Evolutionary conservation across 2,797 vertebrate genomes (phyloP), one percentile per base, ranked within the genome.

Genomic region (Dipus sagitta): DNA sequence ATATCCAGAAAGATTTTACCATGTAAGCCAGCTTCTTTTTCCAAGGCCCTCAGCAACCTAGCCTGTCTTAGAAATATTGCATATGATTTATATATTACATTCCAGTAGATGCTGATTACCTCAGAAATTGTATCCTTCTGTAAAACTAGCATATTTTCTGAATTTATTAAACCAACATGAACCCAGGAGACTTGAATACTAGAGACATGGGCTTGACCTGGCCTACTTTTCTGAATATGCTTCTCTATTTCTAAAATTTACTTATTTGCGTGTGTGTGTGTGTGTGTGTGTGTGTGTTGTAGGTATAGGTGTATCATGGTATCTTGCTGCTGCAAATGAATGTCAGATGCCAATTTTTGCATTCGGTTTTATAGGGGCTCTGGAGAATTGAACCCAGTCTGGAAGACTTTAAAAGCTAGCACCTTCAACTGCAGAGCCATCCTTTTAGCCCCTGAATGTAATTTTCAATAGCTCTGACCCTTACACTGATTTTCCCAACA

Each of bases 61-160:
- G 32, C 3, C 13, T 90, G 79, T 58, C 11, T 77, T 87, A 17
- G 74, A 93, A 94, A 30, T 34, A 12, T 0, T 95, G 3, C 24
- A 20, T 38, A 21, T 84, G 81, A 86, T 65, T 83, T 86, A 86
- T 32, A 93, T 28, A 42, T 28, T 38, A 93, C 11, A 70, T 60
- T 64, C 71, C 18, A 23, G 34, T 30, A 78, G 47, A 88, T 74
- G 76, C 52, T 71, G 34, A 96, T 62, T 86, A 52, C 32, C 67
- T 94, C 52, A 86, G 84, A 88, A 93, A 77, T 58, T 58, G n/a
- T 80, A 54, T 7, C n/a, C 68, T 24, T 83, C 18, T 88, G 15
- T 68, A 74, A 13, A 42, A 77, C 9, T 3, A 78, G 52, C 23
- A 81, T 12, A 70, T 52, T 84, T 65, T 70, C 47, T 88, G 68